A percentile compares a stretch with the other conserved stretches of the same genome.
Evolutionary conservation across 2,888 invertebrate species (phyloP).

Genomic region (Andrena trimmerana): DNA sequence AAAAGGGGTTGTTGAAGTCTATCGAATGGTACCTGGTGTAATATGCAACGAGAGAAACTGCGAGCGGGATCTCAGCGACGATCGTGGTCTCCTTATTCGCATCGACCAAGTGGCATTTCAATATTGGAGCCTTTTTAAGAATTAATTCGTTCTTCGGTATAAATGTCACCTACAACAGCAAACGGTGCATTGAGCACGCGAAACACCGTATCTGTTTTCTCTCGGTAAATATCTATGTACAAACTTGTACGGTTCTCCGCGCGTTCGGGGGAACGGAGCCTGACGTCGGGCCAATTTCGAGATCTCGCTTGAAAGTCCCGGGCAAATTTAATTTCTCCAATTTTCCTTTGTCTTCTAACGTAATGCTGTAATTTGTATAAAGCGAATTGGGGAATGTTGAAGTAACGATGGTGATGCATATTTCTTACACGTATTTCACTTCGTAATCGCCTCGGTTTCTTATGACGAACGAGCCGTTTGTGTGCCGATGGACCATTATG

Average conservation of each 20-base stretch:
- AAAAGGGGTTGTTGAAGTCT: too few relatives aligned
- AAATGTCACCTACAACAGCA: slow-evolving; percentile 66
- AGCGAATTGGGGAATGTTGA: too few relatives aligned
- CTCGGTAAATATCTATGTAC: background rate
- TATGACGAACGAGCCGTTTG: slow-evolving; percentile 85
- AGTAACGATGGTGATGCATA: too few relatives aligned
- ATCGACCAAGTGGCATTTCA: slow-evolving; percentile 76
- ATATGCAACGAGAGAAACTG: slow-evolving; percentile 74
- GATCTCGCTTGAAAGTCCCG: slow-evolving; percentile 64
- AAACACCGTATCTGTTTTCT: background rate
- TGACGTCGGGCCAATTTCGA: slow-evolving; percentile 72
- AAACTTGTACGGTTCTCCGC: slow-evolving; percentile 67
- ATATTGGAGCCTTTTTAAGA: slow-evolving; percentile 69
- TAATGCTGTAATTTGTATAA: slow-evolving; percentile 57
- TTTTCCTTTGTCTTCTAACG: slow-evolving; percentile 61
- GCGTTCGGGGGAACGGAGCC: slow-evolving; percentile 73
- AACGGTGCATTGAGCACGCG: background rate
- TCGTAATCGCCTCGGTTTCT: slow-evolving; percentile 88
- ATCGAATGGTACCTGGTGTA: slow-evolving; percentile 69
- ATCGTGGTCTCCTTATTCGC: slow-evolving; percentile 60
- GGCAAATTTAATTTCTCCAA: slow-evolving; percentile 47
- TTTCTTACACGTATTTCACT: slow-evolving; percentile 86
- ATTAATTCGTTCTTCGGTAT: slow-evolving; percentile 71
- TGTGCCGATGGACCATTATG: slow-evolving; percentile 87
- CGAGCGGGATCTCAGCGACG: slow-evolving; percentile 78